Base-by-base conservation (phyloP, 2,888 invertebrate genomes). In the Hylaea fasciaria region DNA sequence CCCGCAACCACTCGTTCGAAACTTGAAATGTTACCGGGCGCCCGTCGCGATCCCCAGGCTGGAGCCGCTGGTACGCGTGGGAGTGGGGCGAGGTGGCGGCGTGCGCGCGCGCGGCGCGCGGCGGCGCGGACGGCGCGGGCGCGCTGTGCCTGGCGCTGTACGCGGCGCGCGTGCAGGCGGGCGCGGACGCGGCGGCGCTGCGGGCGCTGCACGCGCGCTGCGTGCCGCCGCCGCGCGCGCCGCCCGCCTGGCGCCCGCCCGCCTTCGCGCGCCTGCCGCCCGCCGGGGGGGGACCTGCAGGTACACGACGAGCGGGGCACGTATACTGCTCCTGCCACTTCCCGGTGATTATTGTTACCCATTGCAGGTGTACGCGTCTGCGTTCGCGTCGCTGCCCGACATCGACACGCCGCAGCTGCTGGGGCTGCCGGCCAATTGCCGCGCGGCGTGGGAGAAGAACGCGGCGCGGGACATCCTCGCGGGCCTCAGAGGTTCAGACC, bases 371-470 rank as follows among this genome's bases (percentile, higher is more conserved):
- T 95, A 95, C 73, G 73, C 94, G 3, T 91, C 93, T 9, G 87
- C 94, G 0, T 93, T 97, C 57, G 94, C 94, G 51, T 92, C 93
- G 29, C 85, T 97, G 45, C 94, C 96, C 0, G 95, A 95, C 64
- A 92, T 93, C 52, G 97, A 98, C 81, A 89, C 94, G 12, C 96
- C 98, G 0, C 91, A 94, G 7, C 94, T 96, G 73, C 96, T 98
- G 75, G 97, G 97, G 2, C 89, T 98, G 48, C 97, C 98, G 0
- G 95, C 95, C 52, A 98, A 98, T 82, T 97, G 98, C 61, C 95
- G 97, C 67, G 92, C 95, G 52, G 96, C 97, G 9, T 96, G 97
- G 94, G 97, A 98, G 82, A 94, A 95, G 68, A 95, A 94, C 56
- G 93, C 95, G 3, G 93, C 93, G 0, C 83, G 84, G 10, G 81